phyloP scores from a whole-genome alignment of 2,888 invertebrate genomes.

The Notodonta dromedarius region DNA sequence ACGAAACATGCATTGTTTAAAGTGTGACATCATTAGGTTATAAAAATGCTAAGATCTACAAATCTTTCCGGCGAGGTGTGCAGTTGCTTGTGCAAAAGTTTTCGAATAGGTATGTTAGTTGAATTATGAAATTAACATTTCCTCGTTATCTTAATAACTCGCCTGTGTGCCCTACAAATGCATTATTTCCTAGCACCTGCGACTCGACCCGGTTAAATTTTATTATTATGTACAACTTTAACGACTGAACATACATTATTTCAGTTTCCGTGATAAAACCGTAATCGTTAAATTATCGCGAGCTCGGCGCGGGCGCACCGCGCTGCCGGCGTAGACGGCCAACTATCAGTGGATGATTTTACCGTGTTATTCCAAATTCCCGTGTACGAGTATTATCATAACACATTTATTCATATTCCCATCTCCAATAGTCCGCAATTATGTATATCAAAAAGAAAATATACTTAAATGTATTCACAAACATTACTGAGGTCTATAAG shows the following conservation, averaged over 20 bases:
- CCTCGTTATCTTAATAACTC: neutral
- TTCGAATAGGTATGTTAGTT: too few relatives aligned
- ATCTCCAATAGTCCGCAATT: too few relatives aligned
- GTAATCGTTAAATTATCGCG: slow-evolving; percentile 45
- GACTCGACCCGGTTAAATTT: slow-evolving; percentile 24
- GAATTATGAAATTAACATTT: neutral
- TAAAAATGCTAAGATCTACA: neutral
- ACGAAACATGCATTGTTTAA: too few relatives aligned
- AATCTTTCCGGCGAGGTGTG: neutral
- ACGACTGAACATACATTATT: slow-evolving; percentile 43
- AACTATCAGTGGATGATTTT: neutral
- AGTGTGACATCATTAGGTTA: too few relatives aligned
- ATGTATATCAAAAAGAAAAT: too few relatives aligned
- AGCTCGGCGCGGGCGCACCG: slow-evolving; percentile 36
- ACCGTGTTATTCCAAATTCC: too few relatives aligned
- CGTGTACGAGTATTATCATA: too few relatives aligned
- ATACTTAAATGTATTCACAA: too few relatives aligned
- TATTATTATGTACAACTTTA: slow-evolving; percentile 38
- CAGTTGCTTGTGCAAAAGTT: too few relatives aligned
- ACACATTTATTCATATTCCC: too few relatives aligned
- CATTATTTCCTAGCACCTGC: slow-evolving; percentile 9
- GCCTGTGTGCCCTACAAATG: slow-evolving; percentile 1
- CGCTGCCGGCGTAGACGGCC: slow-evolving; percentile 12
- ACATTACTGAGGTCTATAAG: too few relatives aligned
- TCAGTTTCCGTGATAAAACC: slow-evolving; percentile 57